These are phyloP conservation scores for Apistogramma diplotaenia DNA, from an alignment of 2,113 vertebrate genomes.

Conservation along the genomic window DNA sequence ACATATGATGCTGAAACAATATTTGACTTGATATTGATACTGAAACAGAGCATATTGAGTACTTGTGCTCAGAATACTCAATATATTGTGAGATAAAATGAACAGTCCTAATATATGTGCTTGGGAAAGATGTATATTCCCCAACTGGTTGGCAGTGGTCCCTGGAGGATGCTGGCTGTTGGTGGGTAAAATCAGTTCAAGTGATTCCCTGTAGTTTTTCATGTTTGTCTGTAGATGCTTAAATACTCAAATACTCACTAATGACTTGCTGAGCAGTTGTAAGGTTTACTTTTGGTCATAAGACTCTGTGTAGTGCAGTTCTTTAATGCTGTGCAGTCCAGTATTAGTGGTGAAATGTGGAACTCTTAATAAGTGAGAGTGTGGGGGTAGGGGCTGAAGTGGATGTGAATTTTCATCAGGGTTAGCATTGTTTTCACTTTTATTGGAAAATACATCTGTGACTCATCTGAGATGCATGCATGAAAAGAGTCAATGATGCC, in stretches of 20 bases:
- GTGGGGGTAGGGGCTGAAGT: constrained; percentile 21
- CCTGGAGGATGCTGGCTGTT: neutral
- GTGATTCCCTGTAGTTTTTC: no score
- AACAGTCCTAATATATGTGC: neutral
- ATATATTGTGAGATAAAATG: neutral
- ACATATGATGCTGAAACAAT: neutral
- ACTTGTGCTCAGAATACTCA: neutral
- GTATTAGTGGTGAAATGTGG: neutral
- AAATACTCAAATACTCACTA: no score
- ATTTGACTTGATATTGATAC: neutral
- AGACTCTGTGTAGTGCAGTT: neutral
- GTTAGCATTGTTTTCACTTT: constrained; percentile 42
- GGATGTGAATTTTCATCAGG: constrained; percentile 38
- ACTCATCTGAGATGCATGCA: constrained; percentile 36
- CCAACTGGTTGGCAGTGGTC: neutral
- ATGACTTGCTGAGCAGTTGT: no score
- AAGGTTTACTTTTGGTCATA: neutral
- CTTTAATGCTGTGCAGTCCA: neutral
- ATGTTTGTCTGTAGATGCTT: no score
- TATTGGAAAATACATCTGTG: constrained; percentile 48
- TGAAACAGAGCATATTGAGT: no score
- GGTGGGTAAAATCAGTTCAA: no score
- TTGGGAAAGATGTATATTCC: no score
- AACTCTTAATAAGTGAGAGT: constrained; percentile 1
- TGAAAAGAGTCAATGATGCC: constrained; percentile 9